Evolutionary conservation across 30 jellyfish, hydroid and myxozoan species (phyloP).

Genomic region (Aurelia sp.): DNA sequence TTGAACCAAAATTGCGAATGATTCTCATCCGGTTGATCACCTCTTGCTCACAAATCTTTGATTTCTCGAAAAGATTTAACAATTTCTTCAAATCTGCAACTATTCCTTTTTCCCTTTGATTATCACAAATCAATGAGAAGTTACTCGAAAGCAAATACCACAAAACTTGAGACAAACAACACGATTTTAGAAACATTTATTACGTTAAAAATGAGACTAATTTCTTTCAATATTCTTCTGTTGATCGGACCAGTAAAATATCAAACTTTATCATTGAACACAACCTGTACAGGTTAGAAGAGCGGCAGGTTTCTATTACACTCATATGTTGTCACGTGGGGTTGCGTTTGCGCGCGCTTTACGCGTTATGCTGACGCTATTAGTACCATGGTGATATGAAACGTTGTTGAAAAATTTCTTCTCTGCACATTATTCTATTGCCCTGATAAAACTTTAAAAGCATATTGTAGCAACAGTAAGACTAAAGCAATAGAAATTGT

Average conservation of each 20-base stretch:
- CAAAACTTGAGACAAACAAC: too few species aligned
- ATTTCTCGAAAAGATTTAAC: background rate
- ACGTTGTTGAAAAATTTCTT: background rate
- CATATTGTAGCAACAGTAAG: too few species aligned
- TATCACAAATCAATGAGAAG: too few species aligned
- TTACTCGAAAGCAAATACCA: too few species aligned
- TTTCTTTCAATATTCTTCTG: too few species aligned
- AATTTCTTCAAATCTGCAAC: too few species aligned
- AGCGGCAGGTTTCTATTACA: constrained; percentile 17
- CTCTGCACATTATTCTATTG: too few species aligned
- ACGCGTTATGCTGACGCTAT: background rate
- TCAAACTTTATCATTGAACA: constrained; percentile 41
- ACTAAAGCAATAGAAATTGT: too few species aligned
- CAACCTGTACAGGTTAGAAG: constrained; percentile 61
- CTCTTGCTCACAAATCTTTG: background rate
- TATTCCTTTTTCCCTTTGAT: too few species aligned
- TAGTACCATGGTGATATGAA: background rate
- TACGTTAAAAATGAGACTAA: too few species aligned
- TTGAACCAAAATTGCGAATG: background rate
- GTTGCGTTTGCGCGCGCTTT: background rate
- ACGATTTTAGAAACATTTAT: too few species aligned
- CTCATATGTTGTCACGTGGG: background rate
- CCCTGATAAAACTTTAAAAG: too few species aligned
- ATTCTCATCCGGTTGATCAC: background rate
- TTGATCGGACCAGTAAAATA: constrained; percentile 1